These are phyloP conservation scores for Erythrolamprus reginae DNA, from an alignment of 2,113 vertebrate genomes.

Conservation along the genomic window DNA sequence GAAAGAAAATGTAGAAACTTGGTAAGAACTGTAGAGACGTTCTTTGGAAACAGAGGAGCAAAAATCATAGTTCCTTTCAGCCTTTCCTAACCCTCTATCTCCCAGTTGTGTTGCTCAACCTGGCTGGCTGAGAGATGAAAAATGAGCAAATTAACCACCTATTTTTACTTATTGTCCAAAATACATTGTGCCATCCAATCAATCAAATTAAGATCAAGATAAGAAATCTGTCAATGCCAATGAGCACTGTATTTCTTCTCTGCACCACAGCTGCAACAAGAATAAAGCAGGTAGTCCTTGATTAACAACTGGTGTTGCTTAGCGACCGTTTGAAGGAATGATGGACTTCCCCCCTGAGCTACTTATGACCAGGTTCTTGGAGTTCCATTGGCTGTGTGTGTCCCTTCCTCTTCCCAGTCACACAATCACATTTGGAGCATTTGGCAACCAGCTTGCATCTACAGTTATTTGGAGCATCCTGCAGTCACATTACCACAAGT, in stretches of 20 bases:
- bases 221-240: not conserved
- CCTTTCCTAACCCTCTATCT: not conserved
- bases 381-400: not conserved
- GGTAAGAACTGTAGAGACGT: not conserved
- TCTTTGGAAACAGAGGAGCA: not conserved
- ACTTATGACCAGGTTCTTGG: not conserved
- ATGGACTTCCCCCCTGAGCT: not conserved
- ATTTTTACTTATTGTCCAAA: not conserved
- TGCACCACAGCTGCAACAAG: not conserved
- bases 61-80: not conserved
- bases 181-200: not conserved
- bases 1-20: slow-evolving; percentile 30
- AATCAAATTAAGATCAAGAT: not conserved
- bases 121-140: not conserved
- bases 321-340: not conserved
- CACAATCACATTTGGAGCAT: not conserved
- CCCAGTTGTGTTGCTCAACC: not conserved
- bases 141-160: not conserved
- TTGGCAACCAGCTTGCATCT: not conserved
- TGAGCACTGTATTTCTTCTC: not conserved
- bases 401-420: not conserved
- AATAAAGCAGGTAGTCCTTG: not conserved
- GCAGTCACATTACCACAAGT: not conserved
- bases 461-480: not conserved
- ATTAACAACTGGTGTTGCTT: not conserved